These are phyloP conservation scores for Diplogasteroides magnus DNA, from an alignment of 1,140 invertebrate species.

Conservation along the genomic window DNA sequence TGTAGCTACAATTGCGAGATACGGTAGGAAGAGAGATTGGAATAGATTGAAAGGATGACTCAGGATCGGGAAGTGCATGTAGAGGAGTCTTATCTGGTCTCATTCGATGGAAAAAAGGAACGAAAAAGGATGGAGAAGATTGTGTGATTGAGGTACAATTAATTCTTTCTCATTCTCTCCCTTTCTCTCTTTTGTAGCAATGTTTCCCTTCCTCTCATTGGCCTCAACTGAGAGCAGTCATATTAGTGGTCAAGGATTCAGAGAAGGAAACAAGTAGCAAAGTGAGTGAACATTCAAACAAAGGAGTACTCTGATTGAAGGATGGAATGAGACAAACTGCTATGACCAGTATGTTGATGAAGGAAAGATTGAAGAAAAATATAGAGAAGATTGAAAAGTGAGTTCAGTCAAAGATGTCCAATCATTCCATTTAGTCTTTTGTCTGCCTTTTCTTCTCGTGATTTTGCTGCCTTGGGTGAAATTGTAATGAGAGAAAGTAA, in stretches of 20 bases:
- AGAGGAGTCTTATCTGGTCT: slow-evolving; percentile 89
- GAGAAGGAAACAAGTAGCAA: slow-evolving; percentile 83
- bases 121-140: slow-evolving; percentile 68
- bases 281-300: slow-evolving; percentile 30
- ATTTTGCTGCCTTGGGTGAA: slow-evolving; percentile 83
- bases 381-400: slow-evolving; percentile 65
- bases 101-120: slow-evolving; percentile 78
- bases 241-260: slow-evolving; percentile 79
- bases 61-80: slow-evolving; percentile 90
- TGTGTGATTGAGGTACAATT: slow-evolving; percentile 58
- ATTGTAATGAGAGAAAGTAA: slow-evolving; percentile 96
- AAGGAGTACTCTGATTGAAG: not conserved
- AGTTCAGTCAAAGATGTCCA: slow-evolving; percentile 7
- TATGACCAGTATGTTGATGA: slow-evolving; percentile 75
- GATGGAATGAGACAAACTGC: slow-evolving; percentile 79
- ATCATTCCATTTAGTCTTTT: slow-evolving; percentile 6
- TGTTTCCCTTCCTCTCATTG: slow-evolving; percentile 68
- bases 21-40: slow-evolving; percentile 34
- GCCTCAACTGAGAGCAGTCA: slow-evolving; percentile 80
- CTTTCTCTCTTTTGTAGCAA: slow-evolving; percentile 22
- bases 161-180: not conserved
- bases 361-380: slow-evolving; percentile 48
- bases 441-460: slow-evolving; percentile 70
- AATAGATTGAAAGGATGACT: not conserved
- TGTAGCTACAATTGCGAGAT: slow-evolving; percentile 64